Evolutionary conservation across 2,113 vertebrate species (phyloP).

Genomic region (Spermophilus dauricus): DNA sequence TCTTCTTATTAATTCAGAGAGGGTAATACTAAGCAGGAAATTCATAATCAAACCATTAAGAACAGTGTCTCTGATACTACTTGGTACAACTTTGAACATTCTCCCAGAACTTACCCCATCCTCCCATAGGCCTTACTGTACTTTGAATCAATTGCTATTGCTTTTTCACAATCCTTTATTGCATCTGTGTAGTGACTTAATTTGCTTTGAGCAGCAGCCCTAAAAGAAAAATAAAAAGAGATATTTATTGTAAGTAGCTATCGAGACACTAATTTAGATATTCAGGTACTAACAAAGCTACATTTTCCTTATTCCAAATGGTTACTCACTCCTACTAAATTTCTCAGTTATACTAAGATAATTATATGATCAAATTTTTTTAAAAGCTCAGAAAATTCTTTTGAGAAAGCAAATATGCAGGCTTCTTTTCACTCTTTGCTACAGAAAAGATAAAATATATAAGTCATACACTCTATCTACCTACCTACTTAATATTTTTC

Average conservation of each 20-base stretch:
- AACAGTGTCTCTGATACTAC: neutral
- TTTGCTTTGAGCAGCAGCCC: slow-evolving; percentile 98
- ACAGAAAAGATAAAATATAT: neutral
- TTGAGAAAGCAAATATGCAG: slow-evolving; percentile 42
- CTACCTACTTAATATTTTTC: neutral
- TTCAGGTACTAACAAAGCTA: slow-evolving; percentile 31
- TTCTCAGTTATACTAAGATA: slow-evolving; percentile 43
- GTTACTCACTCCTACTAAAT: slow-evolving; percentile 40
- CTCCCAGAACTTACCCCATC: slow-evolving; percentile 94
- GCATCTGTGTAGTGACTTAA: slow-evolving; percentile 95
- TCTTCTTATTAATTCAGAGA: neutral
- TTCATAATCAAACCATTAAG: slow-evolving; percentile 36
- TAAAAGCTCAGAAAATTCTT: neutral
- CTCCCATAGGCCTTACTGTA: slow-evolving; percentile 99
- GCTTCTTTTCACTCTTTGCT: neutral
- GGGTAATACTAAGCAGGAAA: slow-evolving; percentile 12
- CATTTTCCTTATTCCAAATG: slow-evolving; percentile 25
- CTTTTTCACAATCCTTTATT: slow-evolving; percentile 96
- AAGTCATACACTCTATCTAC: neutral
- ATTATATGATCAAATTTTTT: neutral
- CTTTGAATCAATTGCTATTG: slow-evolving; percentile 95
- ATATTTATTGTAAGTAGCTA: slow-evolving; percentile 47
- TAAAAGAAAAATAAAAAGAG: slow-evolving; percentile 81
- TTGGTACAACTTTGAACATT: neutral
- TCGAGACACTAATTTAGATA: slow-evolving; percentile 39